Evolutionary conservation across 1,140 invertebrate species (phyloP).

Genomic region (Varroa destructor): DNA sequence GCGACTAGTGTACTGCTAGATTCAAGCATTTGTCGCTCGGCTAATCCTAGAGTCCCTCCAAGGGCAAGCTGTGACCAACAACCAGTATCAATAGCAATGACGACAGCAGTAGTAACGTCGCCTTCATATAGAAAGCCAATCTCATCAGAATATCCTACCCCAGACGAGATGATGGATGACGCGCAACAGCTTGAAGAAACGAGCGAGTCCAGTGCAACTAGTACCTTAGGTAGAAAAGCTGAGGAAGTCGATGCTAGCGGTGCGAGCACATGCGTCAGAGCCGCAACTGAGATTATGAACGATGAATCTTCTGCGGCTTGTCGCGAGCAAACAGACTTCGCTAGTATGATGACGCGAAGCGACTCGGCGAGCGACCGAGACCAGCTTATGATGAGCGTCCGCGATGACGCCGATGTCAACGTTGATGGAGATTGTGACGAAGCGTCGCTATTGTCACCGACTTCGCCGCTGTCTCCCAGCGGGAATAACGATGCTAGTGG

Average conservation of each 20-base stretch:
- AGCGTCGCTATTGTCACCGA: not conserved
- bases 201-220: constrained; percentile 20
- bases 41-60: constrained; percentile 14
- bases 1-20: no score
- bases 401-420: not conserved
- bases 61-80: constrained; percentile 20
- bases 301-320: no score
- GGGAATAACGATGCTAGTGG: no score
- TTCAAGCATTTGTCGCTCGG: not conserved
- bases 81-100: no score
- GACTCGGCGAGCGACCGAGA: not conserved
- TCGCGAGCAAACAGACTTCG: no score
- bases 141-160: no score
- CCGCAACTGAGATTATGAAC: no score
- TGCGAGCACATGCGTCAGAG: no score
- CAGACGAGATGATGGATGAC: no score
- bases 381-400: constrained; percentile 5
- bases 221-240: not conserved
- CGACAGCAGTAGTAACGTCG: no score
- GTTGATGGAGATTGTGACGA: not conserved
- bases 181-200: not conserved
- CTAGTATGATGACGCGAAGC: not conserved
- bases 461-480: not conserved
- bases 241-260: no score
- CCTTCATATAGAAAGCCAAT: no score